Evolutionary conservation across 2,888 invertebrate species (phyloP).

Genomic region (Lasius platythorax): DNA sequence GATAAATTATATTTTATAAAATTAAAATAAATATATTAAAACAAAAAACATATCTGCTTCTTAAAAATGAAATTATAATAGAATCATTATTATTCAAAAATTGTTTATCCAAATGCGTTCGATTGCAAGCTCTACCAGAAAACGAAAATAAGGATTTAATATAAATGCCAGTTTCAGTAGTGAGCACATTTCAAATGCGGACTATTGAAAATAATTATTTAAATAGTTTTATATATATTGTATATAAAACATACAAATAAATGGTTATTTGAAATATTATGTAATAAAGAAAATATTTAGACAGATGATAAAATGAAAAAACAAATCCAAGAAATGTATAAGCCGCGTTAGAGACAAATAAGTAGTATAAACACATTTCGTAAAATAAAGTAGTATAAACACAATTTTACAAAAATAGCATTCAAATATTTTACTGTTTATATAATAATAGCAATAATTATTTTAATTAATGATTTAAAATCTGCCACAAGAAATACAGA

Average conservation of each 20-base stretch:
- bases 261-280: not conserved
- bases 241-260: not conserved
- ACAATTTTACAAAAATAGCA: too few relatives aligned
- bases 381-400: too few relatives aligned
- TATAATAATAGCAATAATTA: too few relatives aligned
- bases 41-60: not conserved
- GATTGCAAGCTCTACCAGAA: not conserved
- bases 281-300: not conserved
- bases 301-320: not conserved
- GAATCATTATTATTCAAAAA: not conserved
- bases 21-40: constrained; percentile 3
- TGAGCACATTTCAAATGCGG: not conserved
- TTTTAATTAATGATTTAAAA: too few relatives aligned
- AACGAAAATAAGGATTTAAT: not conserved
- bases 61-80: not conserved
- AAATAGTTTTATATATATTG: not conserved
- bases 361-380: too few relatives aligned
- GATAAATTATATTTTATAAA: not conserved
- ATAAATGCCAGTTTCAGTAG: too few relatives aligned
- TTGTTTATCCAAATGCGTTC: not conserved
- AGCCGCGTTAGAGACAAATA: not conserved
- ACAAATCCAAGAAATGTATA: not conserved
- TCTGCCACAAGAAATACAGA: too few relatives aligned
- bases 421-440: too few relatives aligned
- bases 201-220: not conserved